Evolutionary conservation across 2,113 vertebrate species (phyloP).

Genomic region (Sinocyclocheilus maitianheensis): DNA sequence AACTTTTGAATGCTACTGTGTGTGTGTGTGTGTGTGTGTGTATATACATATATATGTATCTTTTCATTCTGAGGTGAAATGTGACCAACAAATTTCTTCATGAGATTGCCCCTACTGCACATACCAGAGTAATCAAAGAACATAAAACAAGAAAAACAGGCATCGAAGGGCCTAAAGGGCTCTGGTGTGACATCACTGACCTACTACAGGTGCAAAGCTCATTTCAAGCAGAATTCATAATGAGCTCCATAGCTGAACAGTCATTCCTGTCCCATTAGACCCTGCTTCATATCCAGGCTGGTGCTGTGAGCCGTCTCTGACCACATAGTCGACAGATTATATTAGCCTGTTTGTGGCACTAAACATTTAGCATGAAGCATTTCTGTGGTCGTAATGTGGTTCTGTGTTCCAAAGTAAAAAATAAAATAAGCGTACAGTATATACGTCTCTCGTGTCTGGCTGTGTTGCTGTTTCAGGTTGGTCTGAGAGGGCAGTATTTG

Average conservation of each 20-base stretch:
- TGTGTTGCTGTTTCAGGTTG: not conserved
- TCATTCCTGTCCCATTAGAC: not conserved
- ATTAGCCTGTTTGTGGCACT: slow-evolving; percentile 24
- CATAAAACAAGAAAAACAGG: slow-evolving; percentile 11
- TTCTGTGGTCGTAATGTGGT: not conserved
- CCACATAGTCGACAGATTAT: not conserved
- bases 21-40: no score
- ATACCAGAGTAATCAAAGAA: not conserved
- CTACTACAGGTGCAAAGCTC: slow-evolving; percentile 18
- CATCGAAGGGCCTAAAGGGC: slow-evolving; percentile 22
- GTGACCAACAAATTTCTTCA: not conserved
- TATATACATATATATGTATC: not conserved
- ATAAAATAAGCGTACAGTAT: not conserved
- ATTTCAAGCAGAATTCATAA: slow-evolving; percentile 4
- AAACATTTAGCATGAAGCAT: slow-evolving; percentile 1
- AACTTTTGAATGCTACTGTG: not conserved
- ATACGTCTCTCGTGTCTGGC: slow-evolving; percentile 4
- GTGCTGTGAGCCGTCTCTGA: slow-evolving; percentile 1
- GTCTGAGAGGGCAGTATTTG: slow-evolving; percentile 17
- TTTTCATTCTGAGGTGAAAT: not conserved
- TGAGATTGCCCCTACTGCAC: not conserved
- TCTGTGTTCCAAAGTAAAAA: not conserved
- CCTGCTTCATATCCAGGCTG: slow-evolving; percentile 25
- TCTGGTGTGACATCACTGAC: slow-evolving; percentile 25
- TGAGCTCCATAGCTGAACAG: slow-evolving; percentile 20